Evolutionary conservation across 2,888 invertebrate genomes (phyloP).

Genomic region (Thymelicus sylvestris): DNA sequence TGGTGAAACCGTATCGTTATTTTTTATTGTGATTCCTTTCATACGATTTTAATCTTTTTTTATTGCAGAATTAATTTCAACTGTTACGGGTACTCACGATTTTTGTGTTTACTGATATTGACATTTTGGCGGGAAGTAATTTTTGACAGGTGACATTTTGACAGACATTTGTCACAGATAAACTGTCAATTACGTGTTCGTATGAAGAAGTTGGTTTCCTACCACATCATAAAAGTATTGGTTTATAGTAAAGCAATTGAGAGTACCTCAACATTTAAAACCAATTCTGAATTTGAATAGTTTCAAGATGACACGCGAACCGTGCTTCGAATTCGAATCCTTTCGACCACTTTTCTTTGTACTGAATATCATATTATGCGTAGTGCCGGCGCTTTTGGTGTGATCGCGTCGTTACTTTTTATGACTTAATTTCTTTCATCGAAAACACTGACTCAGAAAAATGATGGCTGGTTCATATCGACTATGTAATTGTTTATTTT

Average conservation of each 20-base stretch:
- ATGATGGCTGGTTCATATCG: constrained; percentile 44
- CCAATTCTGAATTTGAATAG: constrained; percentile 64
- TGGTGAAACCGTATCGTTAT: constrained; percentile 64
- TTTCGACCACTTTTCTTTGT: constrained; percentile 55
- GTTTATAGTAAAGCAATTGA: too few relatives aligned
- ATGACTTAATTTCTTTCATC: constrained; percentile 68
- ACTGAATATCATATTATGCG: constrained; percentile 62
- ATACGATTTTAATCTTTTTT: neutral
- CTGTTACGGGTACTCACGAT: neutral
- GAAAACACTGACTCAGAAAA: constrained; percentile 47
- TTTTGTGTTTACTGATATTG: neutral
- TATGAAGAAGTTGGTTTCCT: too few relatives aligned
- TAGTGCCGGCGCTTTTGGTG: constrained; percentile 48
- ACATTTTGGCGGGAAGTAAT: too few relatives aligned
- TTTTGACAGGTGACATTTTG: too few relatives aligned
- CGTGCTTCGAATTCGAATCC: constrained; percentile 42
- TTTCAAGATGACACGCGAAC: constrained; percentile 58
- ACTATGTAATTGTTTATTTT: constrained; percentile 55
- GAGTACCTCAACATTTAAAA: too few relatives aligned
- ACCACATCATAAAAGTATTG: too few relatives aligned
- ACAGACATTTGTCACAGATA: too few relatives aligned
- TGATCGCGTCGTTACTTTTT: constrained; percentile 66
- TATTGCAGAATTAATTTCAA: neutral
- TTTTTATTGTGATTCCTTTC: constrained; percentile 35
- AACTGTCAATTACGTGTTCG: too few relatives aligned